A percentile compares a stretch with the other conserved stretches of the same genome.
Conservation (phyloP, 2,888 invertebrate genomes). For the Eretmocerus hayati region DNA sequence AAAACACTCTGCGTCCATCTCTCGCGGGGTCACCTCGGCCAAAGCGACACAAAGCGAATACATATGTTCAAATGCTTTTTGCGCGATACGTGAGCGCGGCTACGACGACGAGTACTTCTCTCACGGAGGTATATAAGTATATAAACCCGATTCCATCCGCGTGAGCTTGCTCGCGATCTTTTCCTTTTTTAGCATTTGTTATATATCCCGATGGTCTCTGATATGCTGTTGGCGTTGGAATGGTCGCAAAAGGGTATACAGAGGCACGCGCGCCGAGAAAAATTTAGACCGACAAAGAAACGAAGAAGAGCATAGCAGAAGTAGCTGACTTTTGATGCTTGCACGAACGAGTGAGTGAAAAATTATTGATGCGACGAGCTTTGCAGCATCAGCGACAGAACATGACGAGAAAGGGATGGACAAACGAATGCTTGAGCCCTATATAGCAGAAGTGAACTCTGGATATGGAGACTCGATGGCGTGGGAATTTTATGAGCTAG, state of each 20-base stretch:
- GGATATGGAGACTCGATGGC: too few relatives aligned
- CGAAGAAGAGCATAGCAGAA: constrained; percentile 3
- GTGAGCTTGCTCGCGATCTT: too few relatives aligned
- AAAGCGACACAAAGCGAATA: constrained; percentile 30
- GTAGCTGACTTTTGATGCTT: neutral
- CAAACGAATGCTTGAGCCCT: too few relatives aligned
- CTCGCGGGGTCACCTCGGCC: neutral
- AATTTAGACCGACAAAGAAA: constrained; percentile 23
- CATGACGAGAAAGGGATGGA: too few relatives aligned
- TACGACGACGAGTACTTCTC: neutral
- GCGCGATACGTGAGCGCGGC: constrained; percentile 8
- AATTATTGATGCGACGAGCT: constrained; percentile 15
- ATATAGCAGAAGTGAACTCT: too few relatives aligned
- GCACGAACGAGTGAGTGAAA: constrained; percentile 2
- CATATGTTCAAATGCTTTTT: constrained; percentile 31
- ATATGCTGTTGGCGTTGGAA: too few relatives aligned
- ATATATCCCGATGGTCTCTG: too few relatives aligned
- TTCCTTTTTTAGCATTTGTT: too few relatives aligned
- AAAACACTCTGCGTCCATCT: constrained; percentile 27
- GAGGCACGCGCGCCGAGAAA: constrained; percentile 11
- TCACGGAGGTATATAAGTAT: too few relatives aligned
- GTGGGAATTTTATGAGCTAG: too few relatives aligned
- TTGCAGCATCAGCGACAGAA: neutral
- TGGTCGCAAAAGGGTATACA: too few relatives aligned
- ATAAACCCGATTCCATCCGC: too few relatives aligned